phyloP scores from a whole-genome alignment of 2,797 vertebrate species.

The Apogon hyalosoma region DNA sequence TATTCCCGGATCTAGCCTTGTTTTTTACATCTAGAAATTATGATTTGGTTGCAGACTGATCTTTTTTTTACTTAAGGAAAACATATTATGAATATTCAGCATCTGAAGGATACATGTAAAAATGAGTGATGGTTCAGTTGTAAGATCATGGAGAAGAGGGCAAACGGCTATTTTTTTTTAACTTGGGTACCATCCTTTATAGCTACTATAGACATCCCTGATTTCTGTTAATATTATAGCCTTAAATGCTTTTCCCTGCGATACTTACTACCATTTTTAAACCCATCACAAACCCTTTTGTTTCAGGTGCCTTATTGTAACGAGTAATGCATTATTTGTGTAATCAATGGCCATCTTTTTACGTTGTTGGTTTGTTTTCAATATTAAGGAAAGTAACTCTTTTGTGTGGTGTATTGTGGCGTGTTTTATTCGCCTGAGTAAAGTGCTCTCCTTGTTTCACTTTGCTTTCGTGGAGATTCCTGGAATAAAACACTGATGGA shows the following conservation, averaged over 20 bases:
- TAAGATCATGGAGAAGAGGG: too few relatives aligned
- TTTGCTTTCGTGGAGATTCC: conserved; percentile 73
- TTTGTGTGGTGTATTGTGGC: conserved; percentile 80
- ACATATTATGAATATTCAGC: too few relatives aligned
- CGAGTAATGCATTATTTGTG: conserved; percentile 65
- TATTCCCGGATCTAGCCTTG: neutral
- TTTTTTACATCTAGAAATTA: neutral
- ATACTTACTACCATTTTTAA: conserved; percentile 66
- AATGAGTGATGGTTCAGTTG: too few relatives aligned
- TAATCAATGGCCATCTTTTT: conserved; percentile 81
- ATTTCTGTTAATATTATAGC: conserved; percentile 36
- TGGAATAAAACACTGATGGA: conserved; percentile 60
- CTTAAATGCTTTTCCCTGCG: conserved; percentile 39
- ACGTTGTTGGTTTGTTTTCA: conserved; percentile 77
- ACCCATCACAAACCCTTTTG: conserved; percentile 69
- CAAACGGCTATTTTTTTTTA: neutral
- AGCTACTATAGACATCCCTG: too few relatives aligned
- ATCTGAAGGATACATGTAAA: too few relatives aligned
- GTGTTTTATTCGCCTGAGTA: conserved; percentile 78
- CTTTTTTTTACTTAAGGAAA: neutral
- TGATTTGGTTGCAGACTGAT: neutral
- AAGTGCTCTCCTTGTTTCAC: conserved; percentile 72
- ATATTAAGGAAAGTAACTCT: conserved; percentile 77
- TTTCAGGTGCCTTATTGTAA: conserved; percentile 80
- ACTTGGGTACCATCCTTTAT: too few relatives aligned